A percentile compares a stretch with the other conserved stretches of the same genome.
Evolutionary conservation across 2,888 invertebrate species (phyloP).

Genomic region (Cryptocephalus moraei): DNA sequence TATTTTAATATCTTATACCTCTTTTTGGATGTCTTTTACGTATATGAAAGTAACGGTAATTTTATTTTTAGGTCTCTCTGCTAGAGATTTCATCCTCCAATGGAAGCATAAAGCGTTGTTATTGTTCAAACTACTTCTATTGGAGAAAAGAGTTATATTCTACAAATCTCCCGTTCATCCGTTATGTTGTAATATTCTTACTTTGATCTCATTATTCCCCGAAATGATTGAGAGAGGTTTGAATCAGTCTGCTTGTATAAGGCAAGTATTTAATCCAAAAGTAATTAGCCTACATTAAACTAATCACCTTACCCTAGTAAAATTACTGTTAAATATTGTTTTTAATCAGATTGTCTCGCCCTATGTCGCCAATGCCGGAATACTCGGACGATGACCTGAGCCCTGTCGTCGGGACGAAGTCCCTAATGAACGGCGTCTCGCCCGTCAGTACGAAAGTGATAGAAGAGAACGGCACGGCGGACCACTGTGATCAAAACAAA

Average conservation of each 20-base stretch:
- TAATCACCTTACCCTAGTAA: background rate
- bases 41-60: too few relatives aligned
- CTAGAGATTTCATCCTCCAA: constrained; percentile 66
- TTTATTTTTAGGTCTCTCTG: constrained; percentile 61
- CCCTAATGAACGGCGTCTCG: constrained; percentile 9
- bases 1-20: too few relatives aligned
- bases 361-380: constrained; percentile 63
- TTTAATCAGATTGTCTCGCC: constrained; percentile 50
- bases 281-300: background rate
- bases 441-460: constrained; percentile 5
- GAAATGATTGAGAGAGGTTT: constrained; percentile 80
- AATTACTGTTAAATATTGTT: too few relatives aligned
- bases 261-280: constrained; percentile 37
- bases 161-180: constrained; percentile 88
- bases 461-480: constrained; percentile 4
- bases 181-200: constrained; percentile 76
- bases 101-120: constrained; percentile 90
- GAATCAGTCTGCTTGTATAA: constrained; percentile 70
- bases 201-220: constrained; percentile 84
- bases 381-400: constrained; percentile 43
- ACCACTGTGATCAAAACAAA: constrained; percentile 3
- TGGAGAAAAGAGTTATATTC: constrained; percentile 84
- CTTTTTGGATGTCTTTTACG: too few relatives aligned
- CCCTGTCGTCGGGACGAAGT: constrained; percentile 17
- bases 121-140: constrained; percentile 81